Percentiles rank a stretch among this genome's conserved stretches.
Conservation (phyloP, 2,888 invertebrate genomes). For the Pinctada fucata region DNA sequence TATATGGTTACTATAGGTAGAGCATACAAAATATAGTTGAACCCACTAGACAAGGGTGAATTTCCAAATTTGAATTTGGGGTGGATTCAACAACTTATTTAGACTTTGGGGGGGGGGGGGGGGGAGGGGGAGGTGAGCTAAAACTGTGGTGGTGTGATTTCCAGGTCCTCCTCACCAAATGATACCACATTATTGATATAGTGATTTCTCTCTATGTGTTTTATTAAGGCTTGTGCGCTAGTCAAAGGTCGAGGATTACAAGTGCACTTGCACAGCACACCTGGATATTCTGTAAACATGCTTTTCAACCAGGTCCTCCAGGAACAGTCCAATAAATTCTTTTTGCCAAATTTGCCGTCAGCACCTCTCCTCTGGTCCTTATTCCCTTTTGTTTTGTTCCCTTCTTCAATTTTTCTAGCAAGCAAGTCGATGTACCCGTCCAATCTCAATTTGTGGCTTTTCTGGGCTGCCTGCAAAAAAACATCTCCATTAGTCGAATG, state of each 20-base stretch:
- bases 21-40: no score
- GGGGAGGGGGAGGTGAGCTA: no score
- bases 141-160: background rate
- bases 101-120: no score
- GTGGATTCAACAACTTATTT: no score
- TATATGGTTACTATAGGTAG: no score
- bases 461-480: no score
- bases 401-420: conserved; percentile 11
- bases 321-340: conserved; percentile 20
- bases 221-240: conserved; percentile 16
- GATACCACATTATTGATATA: background rate
- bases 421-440: conserved; percentile 14
- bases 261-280: conserved; percentile 5
- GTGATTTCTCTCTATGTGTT: conserved; percentile 18
- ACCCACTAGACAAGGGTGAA: no score
- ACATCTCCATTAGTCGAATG: no score
- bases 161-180: background rate
- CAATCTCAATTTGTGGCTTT: conserved; percentile 9
- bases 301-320: conserved; percentile 15
- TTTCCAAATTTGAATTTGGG: no score
- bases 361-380: conserved; percentile 4
- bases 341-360: conserved; percentile 18
- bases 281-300: conserved; percentile 19
- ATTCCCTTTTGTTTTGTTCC: conserved; percentile 14
- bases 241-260: conserved; percentile 6